Evolutionary conservation across 2,113 vertebrate genomes (phyloP).

Genomic region (Thamnaconus septentrionalis): DNA sequence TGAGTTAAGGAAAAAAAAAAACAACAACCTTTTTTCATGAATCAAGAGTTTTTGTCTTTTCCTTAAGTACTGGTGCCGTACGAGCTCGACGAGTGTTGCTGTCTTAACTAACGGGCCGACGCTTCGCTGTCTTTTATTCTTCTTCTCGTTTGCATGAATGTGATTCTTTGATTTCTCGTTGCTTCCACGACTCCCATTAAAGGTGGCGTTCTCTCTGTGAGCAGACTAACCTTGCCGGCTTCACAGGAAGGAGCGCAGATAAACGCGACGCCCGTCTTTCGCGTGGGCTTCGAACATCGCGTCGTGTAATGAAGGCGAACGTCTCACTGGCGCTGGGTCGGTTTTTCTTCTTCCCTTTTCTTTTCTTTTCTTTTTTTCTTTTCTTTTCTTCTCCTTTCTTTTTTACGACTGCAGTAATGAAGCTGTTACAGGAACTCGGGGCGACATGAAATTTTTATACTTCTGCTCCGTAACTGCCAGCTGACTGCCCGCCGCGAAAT

Average conservation of each 20-base stretch:
- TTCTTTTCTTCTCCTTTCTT: constrained; percentile 2
- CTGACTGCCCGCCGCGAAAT: constrained; percentile 41
- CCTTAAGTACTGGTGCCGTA: background rate
- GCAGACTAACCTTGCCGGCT: background rate
- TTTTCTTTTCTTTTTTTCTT: too few relatives aligned
- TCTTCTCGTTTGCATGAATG: constrained; percentile 3
- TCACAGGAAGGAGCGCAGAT: constrained; percentile 17
- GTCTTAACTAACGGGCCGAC: background rate
- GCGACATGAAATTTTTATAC: constrained; percentile 41
- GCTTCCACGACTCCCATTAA: background rate
- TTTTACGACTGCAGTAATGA: constrained; percentile 36
- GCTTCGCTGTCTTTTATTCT: background rate
- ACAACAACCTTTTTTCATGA: too few relatives aligned
- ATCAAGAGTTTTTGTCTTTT: background rate
- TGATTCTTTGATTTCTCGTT: background rate
- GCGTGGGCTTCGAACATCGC: constrained; percentile 24
- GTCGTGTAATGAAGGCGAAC: constrained; percentile 27
- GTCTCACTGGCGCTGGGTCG: constrained; percentile 13
- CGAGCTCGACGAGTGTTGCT: background rate
- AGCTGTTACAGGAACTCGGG: constrained; percentile 28
- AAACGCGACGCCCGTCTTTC: constrained; percentile 1
- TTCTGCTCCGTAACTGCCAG: constrained; percentile 42
- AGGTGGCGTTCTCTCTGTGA: constrained; percentile 10
- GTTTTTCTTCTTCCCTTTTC: too few relatives aligned
- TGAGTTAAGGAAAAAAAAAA: too few relatives aligned